A percentile compares a stretch with the other conserved stretches of the same genome.
Conservation (phyloP, 23 tunicate genomes). For the Halocynthia aurantium region DNA sequence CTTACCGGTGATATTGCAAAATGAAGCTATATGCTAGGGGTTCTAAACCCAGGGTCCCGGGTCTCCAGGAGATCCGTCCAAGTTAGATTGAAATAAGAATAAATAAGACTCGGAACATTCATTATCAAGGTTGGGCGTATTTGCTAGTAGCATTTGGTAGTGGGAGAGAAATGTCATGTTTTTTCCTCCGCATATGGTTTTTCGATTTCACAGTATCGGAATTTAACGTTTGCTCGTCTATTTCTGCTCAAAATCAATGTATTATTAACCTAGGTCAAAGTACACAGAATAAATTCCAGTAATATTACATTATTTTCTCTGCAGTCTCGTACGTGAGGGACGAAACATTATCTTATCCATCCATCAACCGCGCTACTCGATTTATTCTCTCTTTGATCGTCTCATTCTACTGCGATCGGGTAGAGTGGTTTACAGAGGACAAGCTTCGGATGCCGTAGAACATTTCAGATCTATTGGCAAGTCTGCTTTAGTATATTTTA, state of each 20-base stretch:
- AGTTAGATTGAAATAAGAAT: too few relatives aligned
- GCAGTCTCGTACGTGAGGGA: conserved; percentile 74
- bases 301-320: not conserved
- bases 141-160: too few relatives aligned
- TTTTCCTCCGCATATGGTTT: not conserved
- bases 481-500: not conserved
- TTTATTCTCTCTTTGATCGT: conserved; percentile 77
- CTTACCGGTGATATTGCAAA: too few relatives aligned
- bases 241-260: too few relatives aligned
- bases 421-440: conserved; percentile 68
- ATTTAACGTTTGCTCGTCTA: not conserved
- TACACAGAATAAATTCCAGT: not conserved
- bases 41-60: too few relatives aligned
- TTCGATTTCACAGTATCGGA: not conserved
- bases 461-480: conserved; percentile 72
- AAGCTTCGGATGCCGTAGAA: conserved; percentile 45
- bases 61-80: too few relatives aligned
- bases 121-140: too few relatives aligned
- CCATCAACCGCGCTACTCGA: conserved; percentile 93
- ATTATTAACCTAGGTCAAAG: not conserved
- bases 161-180: not conserved
- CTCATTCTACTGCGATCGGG: conserved; percentile 65
- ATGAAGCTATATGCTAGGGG: too few relatives aligned
- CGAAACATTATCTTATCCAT: conserved; percentile 89
- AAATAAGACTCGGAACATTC: too few relatives aligned